Evolutionary conservation across 2,113 vertebrate genomes (phyloP).

Genomic region (Mungos mungo): DNA sequence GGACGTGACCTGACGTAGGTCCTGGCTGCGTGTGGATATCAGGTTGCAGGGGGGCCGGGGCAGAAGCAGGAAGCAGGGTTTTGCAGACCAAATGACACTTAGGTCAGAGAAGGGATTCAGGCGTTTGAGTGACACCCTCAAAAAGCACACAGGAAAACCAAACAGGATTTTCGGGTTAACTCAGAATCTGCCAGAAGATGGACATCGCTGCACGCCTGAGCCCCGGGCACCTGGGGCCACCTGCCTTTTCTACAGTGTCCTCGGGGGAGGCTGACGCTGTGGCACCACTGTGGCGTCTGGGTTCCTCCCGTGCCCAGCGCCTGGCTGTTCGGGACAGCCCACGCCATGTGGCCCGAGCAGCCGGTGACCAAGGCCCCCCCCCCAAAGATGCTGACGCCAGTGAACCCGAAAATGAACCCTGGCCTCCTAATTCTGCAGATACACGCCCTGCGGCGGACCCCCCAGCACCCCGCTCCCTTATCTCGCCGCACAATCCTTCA

Average conservation of each 20-base stretch:
- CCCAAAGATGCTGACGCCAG: not conserved
- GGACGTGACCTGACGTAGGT: not conserved
- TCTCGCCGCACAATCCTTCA: not conserved
- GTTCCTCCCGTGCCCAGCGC: fast-evolving
- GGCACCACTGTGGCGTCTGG: not conserved
- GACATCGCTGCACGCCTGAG: not conserved
- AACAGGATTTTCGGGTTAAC: conserved; percentile 52
- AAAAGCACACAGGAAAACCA: conserved; percentile 52
- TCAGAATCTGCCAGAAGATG: not conserved
- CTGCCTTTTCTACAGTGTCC: too few species aligned
- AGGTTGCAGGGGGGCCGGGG: not conserved
- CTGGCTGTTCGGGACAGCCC: not conserved
- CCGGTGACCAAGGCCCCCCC: not conserved
- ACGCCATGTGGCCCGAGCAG: fast-evolving
- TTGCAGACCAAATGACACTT: not conserved
- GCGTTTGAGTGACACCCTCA: not conserved
- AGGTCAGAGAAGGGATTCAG: not conserved
- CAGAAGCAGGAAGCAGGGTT: not conserved
- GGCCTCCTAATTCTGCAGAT: not conserved
- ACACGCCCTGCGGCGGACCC: not conserved
- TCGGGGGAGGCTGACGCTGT: not conserved
- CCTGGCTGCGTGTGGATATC: fast-evolving
- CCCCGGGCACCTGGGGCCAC: fast-evolving
- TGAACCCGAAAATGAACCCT: not conserved
- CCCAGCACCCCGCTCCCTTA: not conserved